Evolutionary conservation across 1,140 invertebrate species (phyloP).

Genomic region (Scaptomyza montana): DNA sequence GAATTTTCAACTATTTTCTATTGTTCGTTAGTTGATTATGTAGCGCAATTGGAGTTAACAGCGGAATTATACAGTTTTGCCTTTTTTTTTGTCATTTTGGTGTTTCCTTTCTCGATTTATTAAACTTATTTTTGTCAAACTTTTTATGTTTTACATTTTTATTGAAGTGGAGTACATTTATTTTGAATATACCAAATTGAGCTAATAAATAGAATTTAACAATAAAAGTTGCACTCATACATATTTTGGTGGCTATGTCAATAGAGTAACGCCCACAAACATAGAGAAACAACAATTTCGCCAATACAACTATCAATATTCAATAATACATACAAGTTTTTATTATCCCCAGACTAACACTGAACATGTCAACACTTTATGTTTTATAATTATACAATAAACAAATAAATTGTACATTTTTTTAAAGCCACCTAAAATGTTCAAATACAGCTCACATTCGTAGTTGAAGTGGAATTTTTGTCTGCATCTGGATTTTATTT

Average conservation of each 20-base stretch:
- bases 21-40: conserved; percentile 9
- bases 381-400: conserved; percentile 5
- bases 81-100: background rate
- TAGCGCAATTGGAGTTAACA: background rate
- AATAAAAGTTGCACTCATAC: conserved; percentile 38
- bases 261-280: conserved; percentile 26
- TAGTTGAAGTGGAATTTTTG: background rate
- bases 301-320: conserved; percentile 5
- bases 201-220: conserved; percentile 73
- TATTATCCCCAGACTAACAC: background rate
- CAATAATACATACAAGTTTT: conserved; percentile 16
- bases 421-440: background rate
- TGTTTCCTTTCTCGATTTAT: background rate
- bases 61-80: background rate
- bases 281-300: conserved; percentile 1
- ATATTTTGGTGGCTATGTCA: conserved; percentile 24
- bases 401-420: conserved; percentile 2
- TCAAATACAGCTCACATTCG: background rate
- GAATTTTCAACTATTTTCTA: background rate
- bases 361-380: background rate
- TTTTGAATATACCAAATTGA: conserved; percentile 66
- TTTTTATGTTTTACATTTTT: conserved; percentile 63
- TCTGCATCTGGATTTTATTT: background rate
- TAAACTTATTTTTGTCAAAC: conserved; percentile 21
- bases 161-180: conserved; percentile 62